Base-by-base conservation (phyloP, 2,113 vertebrate genomes). In the Thermophis baileyi region DNA sequence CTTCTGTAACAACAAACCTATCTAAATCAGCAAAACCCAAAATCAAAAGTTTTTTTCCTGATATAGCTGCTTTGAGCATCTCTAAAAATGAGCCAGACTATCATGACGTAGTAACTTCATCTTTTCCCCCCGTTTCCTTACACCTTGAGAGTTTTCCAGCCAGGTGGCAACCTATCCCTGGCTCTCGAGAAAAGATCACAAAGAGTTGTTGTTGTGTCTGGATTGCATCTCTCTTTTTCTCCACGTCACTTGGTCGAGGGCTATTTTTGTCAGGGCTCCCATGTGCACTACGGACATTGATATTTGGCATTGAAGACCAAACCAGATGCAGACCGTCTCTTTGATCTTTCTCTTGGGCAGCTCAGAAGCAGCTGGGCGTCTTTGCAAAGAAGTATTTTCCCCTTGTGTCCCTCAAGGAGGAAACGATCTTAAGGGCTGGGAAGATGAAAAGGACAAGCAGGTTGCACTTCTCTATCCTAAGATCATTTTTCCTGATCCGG, bases 281-380 rank as follows among this genome's bases (percentile, higher is more conserved):
- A 44, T 22, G 54, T 6, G 30, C 35, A 44, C 6, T 6, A 6
- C 2, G 30, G 18, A 54, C 9, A 6, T 44, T 6, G 9, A 6
- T 5, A n/a, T 63, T n/a, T 27, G 46, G 40, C 44, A 47, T 16
- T 63, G 30, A 35, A 24, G 20, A 12, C 50, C 27, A 50, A 49
- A 9, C 9, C 0, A 46, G 24, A 51, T 89, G 11, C 55, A 91
- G 53, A 90, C 22, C 53, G 55, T 18, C n/a, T 0, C 0, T 3
- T 90, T 93, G 20, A n/a, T 40, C 22, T 24, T 69, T 8, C 74
- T 85, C 69, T 92, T 87, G 85, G 0, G 27, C 25, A 91, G 0
- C 63, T 35, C 46, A 46, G 47, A 89, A 1, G 24, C 51, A 50
- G n/a, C 1, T 0, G 0, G 44, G 20, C 35, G 18, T 2, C 88